Base-by-base conservation (phyloP, 2,888 invertebrate species). In the Vanessa cardui region DNA sequence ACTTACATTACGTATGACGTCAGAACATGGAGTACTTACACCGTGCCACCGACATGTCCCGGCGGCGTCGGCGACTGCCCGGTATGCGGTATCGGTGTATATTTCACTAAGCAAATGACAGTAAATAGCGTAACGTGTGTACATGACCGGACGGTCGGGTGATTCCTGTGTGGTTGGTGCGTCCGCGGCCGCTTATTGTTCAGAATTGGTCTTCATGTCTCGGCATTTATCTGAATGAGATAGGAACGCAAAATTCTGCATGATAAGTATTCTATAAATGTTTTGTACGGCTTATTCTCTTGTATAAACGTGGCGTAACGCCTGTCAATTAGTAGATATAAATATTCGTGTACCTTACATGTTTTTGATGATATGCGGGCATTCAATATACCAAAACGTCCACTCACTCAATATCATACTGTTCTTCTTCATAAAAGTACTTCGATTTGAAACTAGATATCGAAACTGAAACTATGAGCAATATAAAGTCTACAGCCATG, bases 221-320 rank as follows among this genome's bases (percentile, higher is more conserved):
- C 88, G 83, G 92, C 92, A 92, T 92, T 92, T 92, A 92, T 87
- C 84, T 80, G 83, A 88, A 85, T 84, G 89, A 88, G 90, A 88
- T 82, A 81, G 78, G 79, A 78, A 82, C 80, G 82, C 75, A 67
- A 80, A 81, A 81, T 84, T 84, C 81, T 86, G 81, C 80, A 79
- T 73, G 73, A 77, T 78, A 77, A 77, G 77, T 75, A 74, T 59
- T 68, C 61, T 61, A 59, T 56, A 58, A 33, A 62, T 20, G 33
- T 47, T 33, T n/a, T 58, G 47, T 54, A 45, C 59, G 16, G 50
- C 54, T 54, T 31, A 46, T 47, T 52, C 47, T 33, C 58, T 39
- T 46, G 62, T 45, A 60, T 54, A 54, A 52, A 47, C 26, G 4
- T 4, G 39, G 18, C 56, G 18, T 56, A 18, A 12, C 26, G 33